Evolutionary conservation across 2,888 invertebrate species (phyloP).

Genomic region (Drosophila mettleri): DNA sequence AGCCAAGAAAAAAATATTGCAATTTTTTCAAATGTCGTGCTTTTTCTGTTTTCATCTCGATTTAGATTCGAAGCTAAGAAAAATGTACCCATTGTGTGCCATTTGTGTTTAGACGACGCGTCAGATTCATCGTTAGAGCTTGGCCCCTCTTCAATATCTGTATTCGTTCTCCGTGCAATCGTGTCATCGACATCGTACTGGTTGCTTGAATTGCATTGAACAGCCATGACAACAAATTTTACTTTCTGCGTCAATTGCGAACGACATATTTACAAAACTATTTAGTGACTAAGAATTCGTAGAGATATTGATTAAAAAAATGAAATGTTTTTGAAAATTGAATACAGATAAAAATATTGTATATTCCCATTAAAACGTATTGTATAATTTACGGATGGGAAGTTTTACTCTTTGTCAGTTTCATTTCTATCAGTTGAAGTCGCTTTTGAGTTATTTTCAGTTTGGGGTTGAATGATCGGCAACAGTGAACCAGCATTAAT

Average conservation of each 20-base stretch:
- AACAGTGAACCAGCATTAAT: not conserved
- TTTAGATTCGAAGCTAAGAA: rapidly evolving
- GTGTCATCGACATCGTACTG: not conserved
- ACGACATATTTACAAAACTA: not conserved
- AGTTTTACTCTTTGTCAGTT: not conserved
- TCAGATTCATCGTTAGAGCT: too few relatives aligned
- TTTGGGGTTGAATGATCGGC: not conserved
- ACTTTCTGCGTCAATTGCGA: not conserved
- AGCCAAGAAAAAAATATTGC: constrained; percentile 27
- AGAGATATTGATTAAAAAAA: constrained; percentile 9
- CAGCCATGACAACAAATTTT: constrained; percentile 24
- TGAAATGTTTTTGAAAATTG: too few relatives aligned
- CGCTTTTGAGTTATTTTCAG: not conserved
- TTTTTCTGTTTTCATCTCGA: constrained; percentile 31
- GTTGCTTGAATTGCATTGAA: not conserved
- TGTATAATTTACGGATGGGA: too few relatives aligned
- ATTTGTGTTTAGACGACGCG: not conserved
- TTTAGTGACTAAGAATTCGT: not conserved
- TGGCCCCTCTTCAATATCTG: too few relatives aligned
- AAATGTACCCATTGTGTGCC: constrained; percentile 25
- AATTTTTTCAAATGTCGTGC: constrained; percentile 36
- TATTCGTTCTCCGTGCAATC: too few relatives aligned
- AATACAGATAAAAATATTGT: constrained; percentile 5
- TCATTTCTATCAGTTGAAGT: too few relatives aligned
- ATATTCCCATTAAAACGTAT: not conserved